Base-by-base conservation (phyloP, 1,140 invertebrate species). In the Bombus huntii region DNA sequence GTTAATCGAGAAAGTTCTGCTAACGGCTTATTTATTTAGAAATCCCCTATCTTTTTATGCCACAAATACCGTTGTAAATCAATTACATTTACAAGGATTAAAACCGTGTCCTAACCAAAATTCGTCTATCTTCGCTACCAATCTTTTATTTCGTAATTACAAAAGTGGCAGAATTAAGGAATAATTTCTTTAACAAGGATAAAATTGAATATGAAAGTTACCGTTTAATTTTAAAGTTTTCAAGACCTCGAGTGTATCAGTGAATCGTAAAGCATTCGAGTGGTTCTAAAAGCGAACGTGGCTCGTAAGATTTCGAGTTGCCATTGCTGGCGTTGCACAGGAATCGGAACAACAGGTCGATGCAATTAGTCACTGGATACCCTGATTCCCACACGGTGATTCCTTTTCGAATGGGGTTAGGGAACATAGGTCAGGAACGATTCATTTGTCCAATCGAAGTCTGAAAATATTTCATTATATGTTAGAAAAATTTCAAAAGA, bases 271-370 rank as follows among this genome's bases (percentile, higher is more conserved):
- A 34, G 25, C 34, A 13, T 31, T 39, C 31, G 12, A 59, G 18
- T 12, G 13, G 12, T 68, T 28, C 25, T 34, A 57, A n/a, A 44
- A 18, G 5, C 8, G 44, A 44, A 78, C 39, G 12, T 70, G 73
- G 10, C 10, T 39, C n/a, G 39, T n/a, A 2, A n/a, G 31, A 31
- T 44, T 75, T 44, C 53, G 53, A 10, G n/a, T 18, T 18, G 68
- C 68, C 83, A 85, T 85, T 34, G 39, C 25, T 44, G 53, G 12
- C 44, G 47, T n/a, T 59, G 34, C 44, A 37, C 47, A 70, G 59
- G 62, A 73, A n/a, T 88, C 81, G 78, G 59, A 44, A 80, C 75
- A 71, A 65, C 79, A 88, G 87, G 65, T 80, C 53, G 68, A 31
- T 57, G 72, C n/a, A 57, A 82, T 82, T 73, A 79, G 80, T 77